Evolutionary conservation across 2,888 invertebrate genomes (phyloP).

Genomic region (Tetropium fuscum): DNA sequence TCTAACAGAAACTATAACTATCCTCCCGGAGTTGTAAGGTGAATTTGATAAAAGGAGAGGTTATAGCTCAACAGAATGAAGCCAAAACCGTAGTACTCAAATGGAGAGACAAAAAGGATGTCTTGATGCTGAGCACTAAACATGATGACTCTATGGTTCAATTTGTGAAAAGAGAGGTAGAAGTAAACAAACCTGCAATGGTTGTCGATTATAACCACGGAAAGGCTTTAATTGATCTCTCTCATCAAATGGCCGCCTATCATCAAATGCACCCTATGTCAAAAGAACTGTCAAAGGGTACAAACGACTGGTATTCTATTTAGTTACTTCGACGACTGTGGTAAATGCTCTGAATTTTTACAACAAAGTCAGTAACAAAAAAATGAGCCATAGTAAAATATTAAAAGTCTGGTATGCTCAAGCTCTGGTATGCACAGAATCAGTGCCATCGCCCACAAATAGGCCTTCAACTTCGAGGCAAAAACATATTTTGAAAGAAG

Average conservation of each 20-base stretch:
- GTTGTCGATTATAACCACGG: conserved; percentile 22
- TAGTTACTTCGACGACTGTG: conserved; percentile 27
- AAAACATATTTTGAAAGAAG: conserved; percentile 12
- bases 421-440: conserved; percentile 1
- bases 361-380: conserved; percentile 30
- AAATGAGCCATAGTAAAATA: too few species aligned
- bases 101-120: conserved; percentile 29
- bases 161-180: neutral
- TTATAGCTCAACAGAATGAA: conserved; percentile 19
- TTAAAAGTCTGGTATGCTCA: too few species aligned
- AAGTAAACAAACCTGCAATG: neutral
- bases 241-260: conserved; percentile 27
- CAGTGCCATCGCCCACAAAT: neutral
- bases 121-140: conserved; percentile 31
- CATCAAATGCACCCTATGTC: conserved; percentile 18
- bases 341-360: conserved; percentile 26
- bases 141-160: conserved; percentile 15
- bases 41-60: conserved; percentile 27
- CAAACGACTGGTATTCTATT: conserved; percentile 24
- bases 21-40: conserved; percentile 15
- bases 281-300: conserved; percentile 24
- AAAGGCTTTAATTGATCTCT: conserved; percentile 32
- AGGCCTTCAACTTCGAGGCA: conserved; percentile 1
- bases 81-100: conserved; percentile 21
- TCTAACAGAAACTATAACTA: conserved; percentile 1